Evolutionary conservation across 2,888 invertebrate genomes (phyloP), one percentile per base, ranked within the genome.

Genomic region (Abscondita cerata): DNA sequence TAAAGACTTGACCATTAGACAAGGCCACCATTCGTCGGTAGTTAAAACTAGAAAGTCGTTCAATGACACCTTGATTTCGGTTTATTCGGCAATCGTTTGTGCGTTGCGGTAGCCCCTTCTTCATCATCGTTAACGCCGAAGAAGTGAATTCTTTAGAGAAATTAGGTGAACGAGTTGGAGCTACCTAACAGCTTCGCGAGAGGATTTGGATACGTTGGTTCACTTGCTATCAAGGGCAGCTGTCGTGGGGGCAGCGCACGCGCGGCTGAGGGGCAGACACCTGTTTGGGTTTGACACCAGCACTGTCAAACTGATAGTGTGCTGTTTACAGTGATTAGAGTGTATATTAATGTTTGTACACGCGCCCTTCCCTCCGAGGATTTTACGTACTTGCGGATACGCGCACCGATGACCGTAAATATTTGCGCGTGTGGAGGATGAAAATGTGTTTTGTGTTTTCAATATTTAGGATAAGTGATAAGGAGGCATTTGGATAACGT

Each of bases 201-300:
- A 9, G 25, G 25, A 25, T 25, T 25, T 25, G 25, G 25, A 25
- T 25, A 25, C 70, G 73, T 70, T 69, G 73, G 74, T 75, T 73
- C 74, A 72, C 73, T 73, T 73, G 72, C 69, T 74, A 76, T 75
- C 76, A 76, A 76, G 76, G 77, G 75, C 76, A 72, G 68, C 67
- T 68, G 67, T 68, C 57, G 56, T 50, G 31, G 59, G 38, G 63
- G 63, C 47, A 59, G 66, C 66, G 68, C 66, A 64, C 50, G 68
- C 68, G 65, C 64, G 62, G 56, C 53, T 72, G 71, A 71, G 63
- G 69, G 71, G 71, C 71, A 67, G 72, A 71, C 73, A 73, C 73
- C 73, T 73, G 73, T 73, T 73, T 68, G 71, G 64, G 53, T 66
- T 69, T 69, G 70, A 71, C 72, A 72, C 70, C 69, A 65, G 68